A percentile compares a stretch with the other conserved stretches of the same genome.
Evolutionary conservation across 2,113 vertebrate genomes (phyloP).

Genomic region (Brienomyrus longianalis): DNA sequence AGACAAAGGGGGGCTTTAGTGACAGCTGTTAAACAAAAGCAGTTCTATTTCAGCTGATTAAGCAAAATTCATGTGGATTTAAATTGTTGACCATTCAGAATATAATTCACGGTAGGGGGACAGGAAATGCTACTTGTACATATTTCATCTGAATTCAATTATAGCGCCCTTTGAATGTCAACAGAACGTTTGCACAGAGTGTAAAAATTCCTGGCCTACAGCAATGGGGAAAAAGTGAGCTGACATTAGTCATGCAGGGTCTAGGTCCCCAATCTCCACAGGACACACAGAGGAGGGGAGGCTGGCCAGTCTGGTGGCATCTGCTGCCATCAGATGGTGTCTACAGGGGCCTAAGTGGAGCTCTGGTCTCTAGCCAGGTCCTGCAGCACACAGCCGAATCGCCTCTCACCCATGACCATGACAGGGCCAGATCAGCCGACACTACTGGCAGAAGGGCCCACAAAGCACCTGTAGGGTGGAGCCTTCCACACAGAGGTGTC

Average conservation of each 20-base stretch:
- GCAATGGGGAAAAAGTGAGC: neutral
- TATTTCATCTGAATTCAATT: slow-evolving; percentile 9
- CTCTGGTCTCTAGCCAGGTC: neutral
- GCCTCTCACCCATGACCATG: neutral
- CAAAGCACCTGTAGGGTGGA: neutral
- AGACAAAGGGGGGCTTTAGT: slow-evolving; percentile 10
- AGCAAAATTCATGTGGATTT: slow-evolving; percentile 1
- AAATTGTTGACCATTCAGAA: neutral
- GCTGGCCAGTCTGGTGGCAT: neutral
- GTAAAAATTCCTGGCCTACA: neutral
- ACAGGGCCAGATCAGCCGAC: neutral
- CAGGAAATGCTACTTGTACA: neutral
- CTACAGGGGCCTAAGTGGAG: slow-evolving; percentile 7
- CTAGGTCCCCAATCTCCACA: neutral
- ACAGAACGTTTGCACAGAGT: neutral
- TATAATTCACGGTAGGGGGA: neutral
- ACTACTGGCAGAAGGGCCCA: neutral
- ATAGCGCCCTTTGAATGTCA: neutral
- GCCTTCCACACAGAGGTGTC: neutral
- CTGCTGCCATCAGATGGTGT: neutral
- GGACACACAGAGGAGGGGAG: neutral
- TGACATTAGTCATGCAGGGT: slow-evolving; percentile 5
- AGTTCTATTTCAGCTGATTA: neutral
- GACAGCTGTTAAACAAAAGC: neutral
- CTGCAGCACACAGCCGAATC: neutral